Evolutionary conservation across 2,797 vertebrate species (phyloP).

Genomic region (Cossypha dichroa): DNA sequence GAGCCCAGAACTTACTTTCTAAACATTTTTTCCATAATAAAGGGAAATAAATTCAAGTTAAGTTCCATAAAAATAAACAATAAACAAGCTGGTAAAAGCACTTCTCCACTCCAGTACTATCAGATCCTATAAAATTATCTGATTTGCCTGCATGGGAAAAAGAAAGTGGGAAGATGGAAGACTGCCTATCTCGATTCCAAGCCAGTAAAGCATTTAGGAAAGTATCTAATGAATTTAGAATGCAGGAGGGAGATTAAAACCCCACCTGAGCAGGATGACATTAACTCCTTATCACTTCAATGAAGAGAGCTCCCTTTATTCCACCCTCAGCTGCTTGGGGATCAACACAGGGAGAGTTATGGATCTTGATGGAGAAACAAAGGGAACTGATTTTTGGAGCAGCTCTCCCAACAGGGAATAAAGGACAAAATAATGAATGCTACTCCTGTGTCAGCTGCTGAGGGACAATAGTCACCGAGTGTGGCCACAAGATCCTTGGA

Average conservation of each 20-base stretch:
- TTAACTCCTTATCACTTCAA: neutral
- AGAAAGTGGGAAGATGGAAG: neutral
- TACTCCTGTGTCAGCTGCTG: neutral
- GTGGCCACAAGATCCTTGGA: neutral
- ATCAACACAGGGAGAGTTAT: neutral
- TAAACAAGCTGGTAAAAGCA: neutral
- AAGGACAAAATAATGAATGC: neutral
- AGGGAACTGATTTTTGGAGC: conserved; percentile 14
- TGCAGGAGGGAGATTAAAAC: conserved; percentile 20
- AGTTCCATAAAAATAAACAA: neutral
- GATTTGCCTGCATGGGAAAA: neutral
- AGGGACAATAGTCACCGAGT: neutral
- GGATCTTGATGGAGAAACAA: neutral
- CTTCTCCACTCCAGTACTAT: neutral
- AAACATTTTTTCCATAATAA: neutral
- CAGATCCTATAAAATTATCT: neutral
- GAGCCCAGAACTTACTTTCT: neutral
- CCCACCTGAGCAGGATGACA: neutral
- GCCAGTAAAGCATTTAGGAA: conserved; percentile 5
- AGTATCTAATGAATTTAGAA: conserved; percentile 29
- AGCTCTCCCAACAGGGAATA: neutral
- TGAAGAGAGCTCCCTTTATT: neutral
- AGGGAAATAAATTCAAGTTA: neutral
- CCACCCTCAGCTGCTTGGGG: neutral
- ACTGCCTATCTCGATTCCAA: neutral